Conservation (phyloP, 2,113 vertebrate genomes). For the Vidua chalybeata region DNA sequence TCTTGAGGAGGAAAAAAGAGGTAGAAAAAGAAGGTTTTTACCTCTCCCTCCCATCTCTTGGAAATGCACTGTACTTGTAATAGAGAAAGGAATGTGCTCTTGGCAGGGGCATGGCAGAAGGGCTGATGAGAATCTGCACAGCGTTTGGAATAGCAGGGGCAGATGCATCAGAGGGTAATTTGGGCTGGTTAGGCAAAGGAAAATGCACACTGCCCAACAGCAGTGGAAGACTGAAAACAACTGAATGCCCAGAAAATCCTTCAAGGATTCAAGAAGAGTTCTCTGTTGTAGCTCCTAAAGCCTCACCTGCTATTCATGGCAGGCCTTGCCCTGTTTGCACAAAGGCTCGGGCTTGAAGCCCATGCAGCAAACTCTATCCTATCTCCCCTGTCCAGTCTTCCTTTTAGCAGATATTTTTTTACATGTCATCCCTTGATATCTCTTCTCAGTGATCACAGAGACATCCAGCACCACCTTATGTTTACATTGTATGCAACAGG, state of each 20-base stretch:
- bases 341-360: background rate
- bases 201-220: background rate
- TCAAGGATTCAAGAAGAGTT: background rate
- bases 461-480: background rate
- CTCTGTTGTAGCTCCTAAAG: background rate
- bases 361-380: background rate
- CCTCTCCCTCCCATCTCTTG: background rate
- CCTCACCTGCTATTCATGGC: background rate
- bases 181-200: background rate
- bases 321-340: background rate
- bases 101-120: background rate
- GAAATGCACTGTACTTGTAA: background rate
- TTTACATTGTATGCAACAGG: background rate
- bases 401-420: background rate
- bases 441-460: background rate
- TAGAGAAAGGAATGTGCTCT: slow-evolving; percentile 35
- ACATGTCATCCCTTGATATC: background rate
- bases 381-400: background rate
- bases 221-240: background rate
- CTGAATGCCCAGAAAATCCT: background rate
- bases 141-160: background rate
- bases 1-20: background rate
- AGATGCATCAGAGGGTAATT: background rate
- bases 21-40: background rate
- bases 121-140: background rate